Evolutionary conservation across 2,888 invertebrate genomes (phyloP).

Genomic region (Arenicola marina): DNA sequence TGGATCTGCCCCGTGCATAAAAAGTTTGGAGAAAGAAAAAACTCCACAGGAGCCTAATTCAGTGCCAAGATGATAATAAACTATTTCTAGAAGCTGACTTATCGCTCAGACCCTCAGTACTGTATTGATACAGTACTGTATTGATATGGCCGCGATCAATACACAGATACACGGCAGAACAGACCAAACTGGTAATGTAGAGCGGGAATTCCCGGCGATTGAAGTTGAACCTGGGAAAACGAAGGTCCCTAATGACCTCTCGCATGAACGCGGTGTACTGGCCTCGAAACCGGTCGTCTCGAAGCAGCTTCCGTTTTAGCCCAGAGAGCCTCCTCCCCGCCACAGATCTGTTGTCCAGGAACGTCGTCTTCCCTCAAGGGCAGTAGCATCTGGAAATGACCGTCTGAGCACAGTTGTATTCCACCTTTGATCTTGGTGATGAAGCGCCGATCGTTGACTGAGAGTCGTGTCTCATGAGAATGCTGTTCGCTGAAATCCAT

Average conservation of each 20-base stretch:
- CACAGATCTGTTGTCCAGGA: slow-evolving; percentile 14
- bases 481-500: background rate
- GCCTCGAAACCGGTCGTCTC: background rate
- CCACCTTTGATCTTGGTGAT: background rate
- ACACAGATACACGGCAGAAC: too few relatives aligned
- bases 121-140: too few relatives aligned
- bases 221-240: too few relatives aligned
- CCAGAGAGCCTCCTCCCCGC: slow-evolving; percentile 5
- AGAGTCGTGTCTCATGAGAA: background rate
- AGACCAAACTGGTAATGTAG: too few relatives aligned
- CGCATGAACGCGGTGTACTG: slow-evolving; percentile 15
- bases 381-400: slow-evolving; percentile 10
- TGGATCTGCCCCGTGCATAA: too few relatives aligned
- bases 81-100: too few relatives aligned
- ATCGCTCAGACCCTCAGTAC: too few relatives aligned
- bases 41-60: too few relatives aligned
- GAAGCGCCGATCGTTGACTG: background rate
- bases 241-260: slow-evolving; percentile 2
- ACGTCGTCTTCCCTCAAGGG: slow-evolving; percentile 5
- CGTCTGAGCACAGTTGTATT: background rate
- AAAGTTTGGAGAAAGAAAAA: too few relatives aligned
- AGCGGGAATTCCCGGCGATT: too few relatives aligned
- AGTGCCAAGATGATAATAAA: too few relatives aligned
- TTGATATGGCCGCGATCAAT: too few relatives aligned
- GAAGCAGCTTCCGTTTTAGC: slow-evolving; percentile 8